These are phyloP conservation scores for Pelosia muscerda DNA, from an alignment of 2,888 invertebrate species.

Conservation along the genomic window DNA sequence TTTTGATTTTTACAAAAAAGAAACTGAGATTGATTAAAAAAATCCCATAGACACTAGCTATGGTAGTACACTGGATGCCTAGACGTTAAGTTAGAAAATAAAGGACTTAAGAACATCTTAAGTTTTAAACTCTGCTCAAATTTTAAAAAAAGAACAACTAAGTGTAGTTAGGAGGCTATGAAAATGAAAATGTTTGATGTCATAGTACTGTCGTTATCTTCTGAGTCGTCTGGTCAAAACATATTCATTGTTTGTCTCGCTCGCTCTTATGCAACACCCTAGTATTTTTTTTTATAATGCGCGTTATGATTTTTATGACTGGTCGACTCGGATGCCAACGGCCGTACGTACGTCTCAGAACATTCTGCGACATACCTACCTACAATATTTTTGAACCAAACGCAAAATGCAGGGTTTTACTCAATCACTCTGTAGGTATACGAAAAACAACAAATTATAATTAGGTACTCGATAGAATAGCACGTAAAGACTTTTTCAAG, in stretches of 20 bases:
- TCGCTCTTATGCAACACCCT: background rate
- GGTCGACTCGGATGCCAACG: background rate
- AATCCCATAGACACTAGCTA: too few relatives aligned
- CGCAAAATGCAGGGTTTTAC: background rate
- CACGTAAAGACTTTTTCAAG: background rate
- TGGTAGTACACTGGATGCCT: background rate
- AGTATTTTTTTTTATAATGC: background rate
- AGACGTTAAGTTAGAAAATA: background rate
- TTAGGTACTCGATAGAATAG: background rate
- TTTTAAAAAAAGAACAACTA: background rate
- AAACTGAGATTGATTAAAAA: background rate
- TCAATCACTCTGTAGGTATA: too few relatives aligned
- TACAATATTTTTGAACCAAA: background rate
- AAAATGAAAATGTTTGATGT: background rate
- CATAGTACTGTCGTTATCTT: background rate
- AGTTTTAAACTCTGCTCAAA: background rate
- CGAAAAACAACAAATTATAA: background rate
- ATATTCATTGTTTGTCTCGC: background rate
- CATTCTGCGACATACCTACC: background rate
- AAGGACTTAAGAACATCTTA: background rate
- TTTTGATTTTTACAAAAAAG: background rate
- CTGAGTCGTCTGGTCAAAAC: background rate
- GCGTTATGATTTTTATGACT: background rate
- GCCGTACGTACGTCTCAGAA: too few relatives aligned
- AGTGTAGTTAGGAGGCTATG: background rate